A percentile compares a stretch with the other conserved stretches of the same genome.
These are phyloP conservation scores for Euleptes europaea DNA, from an alignment of 2,113 vertebrate species.

Conservation along the genomic window DNA sequence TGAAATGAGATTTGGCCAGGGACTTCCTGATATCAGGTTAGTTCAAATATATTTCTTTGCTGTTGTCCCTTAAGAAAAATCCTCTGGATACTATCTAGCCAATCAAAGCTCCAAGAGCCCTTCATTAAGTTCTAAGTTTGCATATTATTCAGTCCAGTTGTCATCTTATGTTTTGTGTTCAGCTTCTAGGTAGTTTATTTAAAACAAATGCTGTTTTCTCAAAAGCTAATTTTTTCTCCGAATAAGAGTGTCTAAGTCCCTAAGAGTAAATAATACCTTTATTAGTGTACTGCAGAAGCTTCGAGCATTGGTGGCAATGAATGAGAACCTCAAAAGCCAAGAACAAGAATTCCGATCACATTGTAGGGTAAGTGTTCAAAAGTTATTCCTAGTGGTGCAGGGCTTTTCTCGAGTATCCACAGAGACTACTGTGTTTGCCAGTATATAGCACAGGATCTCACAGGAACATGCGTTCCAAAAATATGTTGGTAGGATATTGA, in stretches of 20 bases:
- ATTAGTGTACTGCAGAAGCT: slow-evolving; percentile 87
- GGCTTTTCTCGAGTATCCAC: not conserved
- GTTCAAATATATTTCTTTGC: not conserved
- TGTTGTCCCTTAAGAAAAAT: not conserved
- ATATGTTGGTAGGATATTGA: not conserved
- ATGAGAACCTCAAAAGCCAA: slow-evolving; percentile 92
- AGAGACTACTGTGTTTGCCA: not conserved
- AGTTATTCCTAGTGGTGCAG: not conserved
- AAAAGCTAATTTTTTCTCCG: slow-evolving; percentile 11
- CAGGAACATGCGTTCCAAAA: not conserved
- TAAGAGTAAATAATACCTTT: slow-evolving; percentile 29
- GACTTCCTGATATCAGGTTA: not conserved
- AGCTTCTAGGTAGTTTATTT: not conserved
- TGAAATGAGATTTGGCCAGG: no score
- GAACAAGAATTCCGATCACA: slow-evolving; percentile 94
- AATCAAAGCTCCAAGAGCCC: no score
- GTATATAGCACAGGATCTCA: not conserved
- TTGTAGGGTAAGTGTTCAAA: slow-evolving; percentile 84
- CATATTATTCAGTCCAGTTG: not conserved
- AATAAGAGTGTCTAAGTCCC: slow-evolving; percentile 17
- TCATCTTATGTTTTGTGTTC: not conserved
- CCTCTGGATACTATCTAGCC: no score
- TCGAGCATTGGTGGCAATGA: slow-evolving; percentile 88
- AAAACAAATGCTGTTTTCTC: not conserved
- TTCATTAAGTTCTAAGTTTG: not conserved